Evolutionary conservation across 2,797 vertebrate genomes (phyloP), one percentile per base, ranked within the genome.

Genomic region (Microctenopoma stevenorrisi): DNA sequence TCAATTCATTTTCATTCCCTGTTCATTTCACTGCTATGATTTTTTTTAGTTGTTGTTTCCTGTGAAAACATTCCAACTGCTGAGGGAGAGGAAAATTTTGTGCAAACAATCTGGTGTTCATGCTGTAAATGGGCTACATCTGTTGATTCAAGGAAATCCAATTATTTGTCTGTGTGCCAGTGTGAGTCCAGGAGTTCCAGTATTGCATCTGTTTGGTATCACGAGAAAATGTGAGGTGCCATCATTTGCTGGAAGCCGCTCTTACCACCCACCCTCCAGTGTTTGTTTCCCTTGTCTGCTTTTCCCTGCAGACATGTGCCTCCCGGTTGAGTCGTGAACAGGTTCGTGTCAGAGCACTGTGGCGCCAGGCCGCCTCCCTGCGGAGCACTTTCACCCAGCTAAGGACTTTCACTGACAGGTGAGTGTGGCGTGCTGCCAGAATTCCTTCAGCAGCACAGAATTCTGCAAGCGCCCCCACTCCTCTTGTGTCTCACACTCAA

Each of bases 361-460:
- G 95, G 95, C 94, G 93, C 90, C 95, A 95, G 92, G 93, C 94
- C n/a, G 85, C 94, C 14, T 92, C 90, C 4, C 91, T 98, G 48
- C 93, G 91, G 55, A 92, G 77, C 78, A 82, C 90, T 74, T 93
- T 96, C 81, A 90, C 92, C n/a, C 94, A 96, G 72, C 89, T 96
- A 42, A 94, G 94, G 70, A 87, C 88, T 15, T 91, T 90, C 72
- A 84, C 94, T 44, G 93, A 96, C 90, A 95, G 94, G 96, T 97
- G 86, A 92, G 92, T 54, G 28, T 69, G 82, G 87, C 82, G 1
- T 51, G 0, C 68, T 71, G 86, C 90, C 91, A 92, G 73, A 86
- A 81, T 57, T 68, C 84, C 86, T 78, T 57, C 14, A 33, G 81
- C 56, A 4, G 73, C 51, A 44, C 71, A 37, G 74, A 68, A 87